These are phyloP conservation scores for Anthonomus grandis DNA, from an alignment of 1,140 invertebrate genomes.

Conservation along the genomic window DNA sequence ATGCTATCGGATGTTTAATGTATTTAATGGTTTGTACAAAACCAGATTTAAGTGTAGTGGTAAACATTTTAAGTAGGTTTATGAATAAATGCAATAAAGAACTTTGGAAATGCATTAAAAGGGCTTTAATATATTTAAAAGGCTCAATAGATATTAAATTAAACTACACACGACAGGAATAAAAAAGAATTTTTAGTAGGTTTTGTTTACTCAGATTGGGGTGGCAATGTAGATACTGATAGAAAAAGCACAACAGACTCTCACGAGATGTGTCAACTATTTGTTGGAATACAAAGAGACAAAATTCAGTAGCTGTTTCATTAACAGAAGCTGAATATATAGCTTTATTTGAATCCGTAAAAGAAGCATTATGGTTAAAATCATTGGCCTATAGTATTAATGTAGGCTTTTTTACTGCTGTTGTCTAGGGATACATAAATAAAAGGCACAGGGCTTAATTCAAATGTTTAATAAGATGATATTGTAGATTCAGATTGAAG, in stretches of 20 bases:
- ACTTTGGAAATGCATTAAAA: conserved; percentile 6
- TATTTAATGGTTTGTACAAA: conserved; percentile 38
- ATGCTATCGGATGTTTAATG: conserved; percentile 42
- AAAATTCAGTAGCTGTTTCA: conserved; percentile 41
- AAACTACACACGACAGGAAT: conserved; percentile 24
- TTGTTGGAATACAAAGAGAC: conserved; percentile 40
- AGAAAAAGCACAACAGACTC: conserved; percentile 30
- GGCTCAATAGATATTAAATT: conserved; percentile 6
- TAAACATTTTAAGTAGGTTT: conserved; percentile 42
- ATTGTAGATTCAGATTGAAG: too few species aligned
- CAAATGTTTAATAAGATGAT: too few species aligned
- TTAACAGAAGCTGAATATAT: conserved; percentile 44
- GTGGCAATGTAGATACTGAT: conserved; percentile 3
- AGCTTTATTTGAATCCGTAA: conserved; percentile 38
- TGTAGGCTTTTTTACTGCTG: too few species aligned
- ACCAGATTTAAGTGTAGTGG: conserved; percentile 37
- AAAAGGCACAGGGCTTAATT: too few species aligned
- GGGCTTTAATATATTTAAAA: conserved; percentile 19
- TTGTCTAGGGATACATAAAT: too few species aligned
- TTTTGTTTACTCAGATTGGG: conserved; percentile 31
- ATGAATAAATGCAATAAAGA: conserved; percentile 16
- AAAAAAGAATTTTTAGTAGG: conserved; percentile 25
- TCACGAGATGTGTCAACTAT: conserved; percentile 31
- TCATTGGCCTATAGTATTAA: conserved; percentile 1
- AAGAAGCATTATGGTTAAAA: conserved; percentile 38